Base-by-base conservation (phyloP, 2,797 vertebrate species). In the Hoplostethus atlanticus region DNA sequence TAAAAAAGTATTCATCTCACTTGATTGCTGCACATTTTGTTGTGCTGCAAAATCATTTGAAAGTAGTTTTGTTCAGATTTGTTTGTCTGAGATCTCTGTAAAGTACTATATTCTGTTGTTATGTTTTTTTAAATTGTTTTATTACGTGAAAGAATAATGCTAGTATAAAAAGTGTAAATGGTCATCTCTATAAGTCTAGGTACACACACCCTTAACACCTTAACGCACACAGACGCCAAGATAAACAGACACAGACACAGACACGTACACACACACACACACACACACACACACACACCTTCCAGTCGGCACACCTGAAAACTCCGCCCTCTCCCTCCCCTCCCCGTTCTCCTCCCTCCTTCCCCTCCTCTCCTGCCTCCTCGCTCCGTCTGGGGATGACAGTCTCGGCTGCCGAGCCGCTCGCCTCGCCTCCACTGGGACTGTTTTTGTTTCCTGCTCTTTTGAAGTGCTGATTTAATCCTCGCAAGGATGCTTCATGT, bases 391-490 rank as follows among this genome's bases (percentile, higher is more conserved):
- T 89, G 80, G 84, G 88, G 88, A 90, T 92, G 91, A 91, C 91
- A 94, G 89, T 89, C 85, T 91, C 84, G 86, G 81, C 86, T 85
- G 83, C 86, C 67, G 81, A 91, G 85, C 76, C 38, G 77, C 89
- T 87, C 82, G 81, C 67, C 80, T 90, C 87, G 84, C 87, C 89
- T 92, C 94, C 89, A 36, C 79, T 87, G 91, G 93, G 93, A 93
- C 77, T 89, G 89, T 92, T 90, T 91, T 90, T 90, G 85, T 92
- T 93, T 94, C 89, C 91, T 88, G 83, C 89, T 92, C 92, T 90
- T 95, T 94, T 94, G 93, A 96, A 95, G 93, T 93, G 93, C 87
- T 93, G 92, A 93, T 94, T 94, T 94, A 94, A 95, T 94, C 93
- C 94, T 94, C 86, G 65, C 85, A 89, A 91, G 87, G 89, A 92